Evolutionary conservation across 2,888 invertebrate genomes (phyloP).

Genomic region (Galeruca laticollis): DNA sequence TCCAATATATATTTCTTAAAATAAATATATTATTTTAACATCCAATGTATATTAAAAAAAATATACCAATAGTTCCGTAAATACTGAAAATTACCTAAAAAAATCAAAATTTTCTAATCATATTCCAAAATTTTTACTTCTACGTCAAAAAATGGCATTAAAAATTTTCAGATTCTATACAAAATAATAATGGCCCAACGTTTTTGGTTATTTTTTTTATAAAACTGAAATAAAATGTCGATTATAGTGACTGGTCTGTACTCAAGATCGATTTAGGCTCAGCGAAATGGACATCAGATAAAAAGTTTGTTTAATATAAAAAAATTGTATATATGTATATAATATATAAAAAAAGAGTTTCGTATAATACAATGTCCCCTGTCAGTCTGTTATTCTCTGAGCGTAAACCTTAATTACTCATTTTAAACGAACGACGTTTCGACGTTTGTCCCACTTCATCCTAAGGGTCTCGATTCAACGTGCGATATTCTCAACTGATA

Average conservation of each 20-base stretch:
- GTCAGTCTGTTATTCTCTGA: constrained; percentile 43
- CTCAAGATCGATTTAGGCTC: constrained; percentile 34
- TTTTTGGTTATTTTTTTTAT: too few species aligned
- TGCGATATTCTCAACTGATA: constrained; percentile 42
- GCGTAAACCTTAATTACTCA: constrained; percentile 36
- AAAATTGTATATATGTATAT: neutral
- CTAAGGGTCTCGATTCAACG: constrained; percentile 40
- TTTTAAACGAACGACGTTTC: constrained; percentile 29
- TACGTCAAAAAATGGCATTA: too few species aligned
- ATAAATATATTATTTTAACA: too few species aligned
- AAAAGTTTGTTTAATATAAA: neutral
- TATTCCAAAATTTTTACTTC: too few species aligned
- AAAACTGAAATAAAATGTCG: too few species aligned
- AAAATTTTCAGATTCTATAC: too few species aligned
- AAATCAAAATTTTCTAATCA: too few species aligned
- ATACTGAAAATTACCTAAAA: too few species aligned
- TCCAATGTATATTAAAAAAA: too few species aligned
- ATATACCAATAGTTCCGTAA: too few species aligned
- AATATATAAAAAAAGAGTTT: constrained; percentile 13
- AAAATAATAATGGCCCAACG: too few species aligned
- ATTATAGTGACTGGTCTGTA: constrained; percentile 22
- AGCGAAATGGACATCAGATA: constrained; percentile 30
- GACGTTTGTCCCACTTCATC: constrained; percentile 20
- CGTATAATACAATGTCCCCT: constrained; percentile 14
- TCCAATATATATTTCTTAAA: too few species aligned